Percentiles rank a stretch among this genome's conserved stretches.
These are phyloP conservation scores for Cephus rjabovi DNA, from an alignment of 2,888 invertebrate genomes.

Conservation along the genomic window DNA sequence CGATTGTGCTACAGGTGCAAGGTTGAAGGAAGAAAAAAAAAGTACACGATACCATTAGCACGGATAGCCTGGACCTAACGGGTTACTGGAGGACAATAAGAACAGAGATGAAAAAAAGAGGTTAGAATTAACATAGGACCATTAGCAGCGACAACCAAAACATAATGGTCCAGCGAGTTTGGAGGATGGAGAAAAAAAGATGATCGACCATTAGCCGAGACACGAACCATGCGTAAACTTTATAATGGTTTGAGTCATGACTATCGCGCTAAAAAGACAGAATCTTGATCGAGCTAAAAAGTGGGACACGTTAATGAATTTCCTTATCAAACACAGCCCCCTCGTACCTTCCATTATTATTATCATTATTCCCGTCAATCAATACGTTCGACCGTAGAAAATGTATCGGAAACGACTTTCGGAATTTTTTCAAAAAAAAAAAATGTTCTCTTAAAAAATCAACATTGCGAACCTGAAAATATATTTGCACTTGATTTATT, in stretches of 20 bases:
- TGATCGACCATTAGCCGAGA: neutral
- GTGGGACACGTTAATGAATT: constrained; percentile 60
- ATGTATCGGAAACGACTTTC: neutral
- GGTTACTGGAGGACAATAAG: neutral
- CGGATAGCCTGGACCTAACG: neutral
- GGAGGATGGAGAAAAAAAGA: neutral
- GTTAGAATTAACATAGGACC: neutral
- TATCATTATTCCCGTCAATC: constrained; percentile 31
- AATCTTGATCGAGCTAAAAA: constrained; percentile 28
- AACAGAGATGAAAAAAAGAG: neutral
- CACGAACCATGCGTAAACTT: neutral
- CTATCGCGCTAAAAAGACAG: neutral
- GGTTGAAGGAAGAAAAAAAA: neutral
- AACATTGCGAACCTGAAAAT: no score
- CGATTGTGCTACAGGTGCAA: neutral
- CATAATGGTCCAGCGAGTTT: neutral
- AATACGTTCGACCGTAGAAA: neutral
- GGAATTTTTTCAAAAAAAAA: no score
- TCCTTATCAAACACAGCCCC: constrained; percentile 54
- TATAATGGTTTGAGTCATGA: neutral
- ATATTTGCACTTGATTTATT: no score
- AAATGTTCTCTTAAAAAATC: no score
- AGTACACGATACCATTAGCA: neutral
- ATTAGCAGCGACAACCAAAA: neutral
- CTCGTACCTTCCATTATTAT: constrained; percentile 24